These are phyloP conservation scores for Cervus canadensis DNA, from an alignment of 2,113 vertebrate species.

Conservation along the genomic window DNA sequence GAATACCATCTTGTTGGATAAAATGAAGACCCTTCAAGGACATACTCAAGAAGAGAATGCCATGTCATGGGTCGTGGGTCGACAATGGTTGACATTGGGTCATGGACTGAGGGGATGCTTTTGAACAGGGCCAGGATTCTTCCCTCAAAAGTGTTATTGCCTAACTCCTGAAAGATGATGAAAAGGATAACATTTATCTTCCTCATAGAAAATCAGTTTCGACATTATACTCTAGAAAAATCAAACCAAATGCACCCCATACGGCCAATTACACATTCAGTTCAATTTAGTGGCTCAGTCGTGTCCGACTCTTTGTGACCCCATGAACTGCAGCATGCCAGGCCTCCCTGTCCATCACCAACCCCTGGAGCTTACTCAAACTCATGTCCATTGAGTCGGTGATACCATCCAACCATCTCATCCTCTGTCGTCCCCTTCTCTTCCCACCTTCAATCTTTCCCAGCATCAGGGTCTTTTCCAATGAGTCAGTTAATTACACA, in stretches of 20 bases:
- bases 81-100: background rate
- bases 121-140: background rate
- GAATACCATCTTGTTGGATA: background rate
- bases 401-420: background rate
- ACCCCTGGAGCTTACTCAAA: background rate
- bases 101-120: background rate
- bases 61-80: background rate
- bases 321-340: rapidly evolving
- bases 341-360: background rate
- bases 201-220: background rate
- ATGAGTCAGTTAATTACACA: background rate
- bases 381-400: background rate
- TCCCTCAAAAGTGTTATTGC: background rate
- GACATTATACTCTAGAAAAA: background rate
- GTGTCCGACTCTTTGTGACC: background rate
- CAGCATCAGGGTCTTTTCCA: background rate
- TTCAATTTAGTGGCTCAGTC: background rate
- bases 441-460: background rate
- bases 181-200: background rate
- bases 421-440: background rate
- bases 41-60: background rate
- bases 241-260: background rate
- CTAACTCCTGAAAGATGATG: background rate
- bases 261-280: background rate
- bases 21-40: background rate